Conservation (phyloP, 2,888 invertebrate genomes). For the Hydropsyche betteni region DNA sequence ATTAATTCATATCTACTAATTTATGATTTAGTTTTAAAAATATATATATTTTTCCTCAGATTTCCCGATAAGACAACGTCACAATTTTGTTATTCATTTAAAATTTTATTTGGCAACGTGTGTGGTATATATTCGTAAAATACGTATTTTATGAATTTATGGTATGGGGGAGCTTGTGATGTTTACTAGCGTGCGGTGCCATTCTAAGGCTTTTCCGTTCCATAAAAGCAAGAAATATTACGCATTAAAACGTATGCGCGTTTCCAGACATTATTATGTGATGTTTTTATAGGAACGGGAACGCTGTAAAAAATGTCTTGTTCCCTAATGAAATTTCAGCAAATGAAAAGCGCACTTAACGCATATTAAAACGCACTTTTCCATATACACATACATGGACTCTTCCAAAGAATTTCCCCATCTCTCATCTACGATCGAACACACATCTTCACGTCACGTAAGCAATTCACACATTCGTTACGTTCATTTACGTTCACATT, state of each 20-base stretch:
- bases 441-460: background rate
- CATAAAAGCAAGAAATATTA: constrained; percentile 32
- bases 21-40: too few relatives aligned
- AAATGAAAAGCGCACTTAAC: too few relatives aligned
- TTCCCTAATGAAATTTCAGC: constrained; percentile 13
- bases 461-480: background rate
- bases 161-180: background rate
- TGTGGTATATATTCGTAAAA: background rate
- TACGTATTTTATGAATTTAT: constrained; percentile 5
- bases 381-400: too few relatives aligned
- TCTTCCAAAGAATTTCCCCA: too few relatives aligned
- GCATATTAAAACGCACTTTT: too few relatives aligned
- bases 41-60: too few relatives aligned
- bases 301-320: constrained; percentile 18
- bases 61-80: too few relatives aligned
- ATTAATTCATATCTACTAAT: too few relatives aligned
- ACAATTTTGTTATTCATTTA: too few relatives aligned
- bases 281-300: constrained; percentile 20
- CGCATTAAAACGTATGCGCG: constrained; percentile 31
- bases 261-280: constrained; percentile 29
- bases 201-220: constrained; percentile 31
- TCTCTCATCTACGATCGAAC: too few relatives aligned
- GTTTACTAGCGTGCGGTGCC: constrained; percentile 27
- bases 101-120: too few relatives aligned
- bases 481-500: background rate